These are phyloP conservation scores for Melanotaenia maccullochi DNA, from an alignment of 2,797 vertebrate species.

Conservation along the genomic window DNA sequence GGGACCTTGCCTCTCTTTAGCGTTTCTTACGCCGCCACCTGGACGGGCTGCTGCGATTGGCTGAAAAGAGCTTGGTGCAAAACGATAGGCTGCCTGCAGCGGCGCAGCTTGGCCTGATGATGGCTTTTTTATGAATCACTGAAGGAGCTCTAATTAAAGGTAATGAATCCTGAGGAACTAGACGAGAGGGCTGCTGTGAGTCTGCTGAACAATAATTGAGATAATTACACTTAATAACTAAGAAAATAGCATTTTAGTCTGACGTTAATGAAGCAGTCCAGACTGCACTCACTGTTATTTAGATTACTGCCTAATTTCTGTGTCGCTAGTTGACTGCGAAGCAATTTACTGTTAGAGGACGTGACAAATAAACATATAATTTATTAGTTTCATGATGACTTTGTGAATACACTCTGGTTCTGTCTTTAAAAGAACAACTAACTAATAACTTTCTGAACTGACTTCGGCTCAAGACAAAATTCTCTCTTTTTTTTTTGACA, in stretches of 20 bases:
- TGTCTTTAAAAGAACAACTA: not conserved
- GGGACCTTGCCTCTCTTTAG: conserved; percentile 16
- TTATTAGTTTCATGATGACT: not conserved
- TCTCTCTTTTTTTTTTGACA: too few relatives aligned
- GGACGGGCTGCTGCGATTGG: conserved; percentile 73
- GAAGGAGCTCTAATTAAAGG: conserved; percentile 70
- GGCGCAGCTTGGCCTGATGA: conserved; percentile 55
- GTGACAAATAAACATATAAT: conserved; percentile 6
- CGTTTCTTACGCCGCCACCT: conserved; percentile 73
- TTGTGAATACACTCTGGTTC: not conserved
- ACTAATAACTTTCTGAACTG: not conserved
- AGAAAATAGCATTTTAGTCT: conserved; percentile 40
- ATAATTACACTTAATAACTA: conserved; percentile 64
- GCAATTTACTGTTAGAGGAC: not conserved
- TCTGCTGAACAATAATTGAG: conserved; percentile 44
- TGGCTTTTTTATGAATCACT: conserved; percentile 72
- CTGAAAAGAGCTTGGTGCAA: conserved; percentile 47
- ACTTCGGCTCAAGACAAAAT: not conserved
- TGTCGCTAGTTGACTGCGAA: not conserved
- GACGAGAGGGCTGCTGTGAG: conserved; percentile 37
- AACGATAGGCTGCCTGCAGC: conserved; percentile 66
- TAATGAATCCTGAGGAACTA: conserved; percentile 64
- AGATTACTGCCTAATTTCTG: conserved; percentile 4
- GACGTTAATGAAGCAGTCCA: conserved; percentile 9
- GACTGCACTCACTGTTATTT: conserved; percentile 6